Conservation (phyloP, 1,140 invertebrate genomes). For the Diabrotica virgifera region DNA sequence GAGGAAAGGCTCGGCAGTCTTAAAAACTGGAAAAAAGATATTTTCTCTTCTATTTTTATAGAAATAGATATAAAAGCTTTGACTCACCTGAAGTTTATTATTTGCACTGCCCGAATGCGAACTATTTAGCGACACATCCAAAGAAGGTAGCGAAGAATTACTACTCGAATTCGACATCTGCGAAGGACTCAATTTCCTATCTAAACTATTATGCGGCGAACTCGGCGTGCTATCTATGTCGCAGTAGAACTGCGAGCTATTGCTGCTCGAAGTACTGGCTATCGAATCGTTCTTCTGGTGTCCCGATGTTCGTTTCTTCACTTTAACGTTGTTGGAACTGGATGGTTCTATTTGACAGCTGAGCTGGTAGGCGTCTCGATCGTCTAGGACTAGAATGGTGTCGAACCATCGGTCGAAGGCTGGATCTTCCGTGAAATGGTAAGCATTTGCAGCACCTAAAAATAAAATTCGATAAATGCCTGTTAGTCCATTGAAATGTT, state of each 20-base stretch:
- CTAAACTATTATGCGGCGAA: conserved; percentile 75
- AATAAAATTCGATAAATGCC: conserved; percentile 10
- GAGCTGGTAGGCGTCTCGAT: conserved; percentile 85
- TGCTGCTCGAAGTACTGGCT: conserved; percentile 82
- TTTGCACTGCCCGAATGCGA: conserved; percentile 50
- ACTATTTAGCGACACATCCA: conserved; percentile 69
- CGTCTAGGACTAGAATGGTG: conserved; percentile 83
- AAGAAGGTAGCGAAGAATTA: conserved; percentile 72
- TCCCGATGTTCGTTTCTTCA: conserved; percentile 53
- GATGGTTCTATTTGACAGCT: conserved; percentile 87
- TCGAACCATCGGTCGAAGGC: conserved; percentile 92
- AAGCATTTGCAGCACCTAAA: conserved; percentile 87
- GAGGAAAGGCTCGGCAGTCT: too few relatives aligned
- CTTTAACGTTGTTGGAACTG: conserved; percentile 42
- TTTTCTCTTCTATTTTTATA: too few relatives aligned
- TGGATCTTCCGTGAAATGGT: conserved; percentile 79
- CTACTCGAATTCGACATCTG: conserved; percentile 76
- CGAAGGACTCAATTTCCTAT: conserved; percentile 69
- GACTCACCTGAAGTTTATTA: conserved; percentile 47
- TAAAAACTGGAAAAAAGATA: too few relatives aligned
- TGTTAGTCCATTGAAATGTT: too few relatives aligned
- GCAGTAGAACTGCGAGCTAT: conserved; percentile 81
- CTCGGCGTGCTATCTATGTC: conserved; percentile 67
- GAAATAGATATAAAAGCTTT: conserved; percentile 25
- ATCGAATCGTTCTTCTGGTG: conserved; percentile 90